Evolutionary conservation across 2,113 vertebrate species (phyloP).

Genomic region (Ciconia stormi): DNA sequence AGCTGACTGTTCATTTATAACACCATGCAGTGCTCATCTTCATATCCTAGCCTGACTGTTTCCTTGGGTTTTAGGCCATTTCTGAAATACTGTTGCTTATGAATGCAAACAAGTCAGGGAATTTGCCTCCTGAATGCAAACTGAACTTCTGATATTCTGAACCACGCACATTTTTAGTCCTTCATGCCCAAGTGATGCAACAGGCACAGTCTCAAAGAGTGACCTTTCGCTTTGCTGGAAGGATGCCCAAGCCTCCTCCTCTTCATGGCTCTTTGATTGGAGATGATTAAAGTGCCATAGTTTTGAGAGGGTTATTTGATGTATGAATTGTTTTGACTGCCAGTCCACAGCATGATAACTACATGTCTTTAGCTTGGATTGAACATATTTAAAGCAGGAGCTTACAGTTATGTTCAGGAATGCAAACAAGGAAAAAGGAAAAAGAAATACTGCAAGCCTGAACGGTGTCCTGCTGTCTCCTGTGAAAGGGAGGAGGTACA

Average conservation of each 20-base stretch:
- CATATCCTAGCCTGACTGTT: background rate
- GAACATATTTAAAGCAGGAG: background rate
- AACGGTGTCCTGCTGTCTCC: background rate
- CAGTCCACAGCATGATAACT: background rate
- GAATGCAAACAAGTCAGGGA: background rate
- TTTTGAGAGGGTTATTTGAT: background rate
- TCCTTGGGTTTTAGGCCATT: background rate
- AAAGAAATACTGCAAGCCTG: background rate
- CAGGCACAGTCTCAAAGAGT: background rate
- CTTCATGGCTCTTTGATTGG: background rate
- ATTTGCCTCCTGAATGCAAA: background rate
- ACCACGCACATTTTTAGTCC: background rate
- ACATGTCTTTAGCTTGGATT: background rate
- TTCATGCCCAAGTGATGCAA: background rate
- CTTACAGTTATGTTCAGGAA: background rate
- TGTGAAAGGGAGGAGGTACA: background rate
- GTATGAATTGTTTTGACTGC: background rate
- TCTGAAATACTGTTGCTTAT: background rate
- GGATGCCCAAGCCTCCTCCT: background rate
- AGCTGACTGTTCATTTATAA: background rate
- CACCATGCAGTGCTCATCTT: background rate
- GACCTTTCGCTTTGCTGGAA: background rate
- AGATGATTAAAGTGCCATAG: background rate
- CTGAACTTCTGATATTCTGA: background rate
- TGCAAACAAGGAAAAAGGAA: background rate